Percentiles rank a stretch among this genome's conserved stretches.
These are phyloP conservation scores for Procambarus clarkii DNA, from an alignment of 1,140 invertebrate genomes.

Conservation along the genomic window DNA sequence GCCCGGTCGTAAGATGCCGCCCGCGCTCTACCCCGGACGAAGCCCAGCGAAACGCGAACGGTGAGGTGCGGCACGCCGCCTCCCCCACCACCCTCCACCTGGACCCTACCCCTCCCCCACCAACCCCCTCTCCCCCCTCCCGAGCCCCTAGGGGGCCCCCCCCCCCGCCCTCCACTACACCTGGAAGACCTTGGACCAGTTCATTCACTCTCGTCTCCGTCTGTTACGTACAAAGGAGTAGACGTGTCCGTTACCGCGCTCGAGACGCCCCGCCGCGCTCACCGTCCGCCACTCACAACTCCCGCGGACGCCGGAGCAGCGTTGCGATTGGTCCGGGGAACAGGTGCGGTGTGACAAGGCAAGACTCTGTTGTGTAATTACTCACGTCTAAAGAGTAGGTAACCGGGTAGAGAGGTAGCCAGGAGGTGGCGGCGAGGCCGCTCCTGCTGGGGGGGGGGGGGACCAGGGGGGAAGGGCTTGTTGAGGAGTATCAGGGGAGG, in stretches of 20 bases:
- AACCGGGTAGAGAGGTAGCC: conserved; percentile 53
- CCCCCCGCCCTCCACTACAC: neutral
- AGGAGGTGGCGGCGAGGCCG: neutral
- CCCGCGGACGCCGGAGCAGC: neutral
- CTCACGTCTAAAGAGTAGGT: conserved; percentile 60
- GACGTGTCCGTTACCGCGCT: conserved; percentile 43
- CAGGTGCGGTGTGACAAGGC: conserved; percentile 19
- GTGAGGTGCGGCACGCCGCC: no score
- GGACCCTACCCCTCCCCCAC: no score
- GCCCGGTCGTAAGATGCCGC: no score
- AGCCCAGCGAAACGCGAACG: no score
- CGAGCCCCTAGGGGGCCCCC: no score
- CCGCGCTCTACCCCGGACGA: no score
- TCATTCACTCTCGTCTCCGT: conserved; percentile 59
- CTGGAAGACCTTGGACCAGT: conserved; percentile 52
- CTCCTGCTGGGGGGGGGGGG: no score
- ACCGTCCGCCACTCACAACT: conserved; percentile 26
- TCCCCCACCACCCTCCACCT: no score
- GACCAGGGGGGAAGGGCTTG: no score
- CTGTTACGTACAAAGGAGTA: conserved; percentile 40
- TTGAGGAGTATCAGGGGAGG: no score
- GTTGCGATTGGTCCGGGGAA: conserved; percentile 39
- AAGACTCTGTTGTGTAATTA: conserved; percentile 30
- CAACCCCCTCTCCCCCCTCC: no score
- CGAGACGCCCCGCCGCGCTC: conserved; percentile 12